Evolutionary conservation across 1,140 invertebrate species (phyloP), one percentile per base, ranked within the genome.

Genomic region (Anastrepha obliqua): DNA sequence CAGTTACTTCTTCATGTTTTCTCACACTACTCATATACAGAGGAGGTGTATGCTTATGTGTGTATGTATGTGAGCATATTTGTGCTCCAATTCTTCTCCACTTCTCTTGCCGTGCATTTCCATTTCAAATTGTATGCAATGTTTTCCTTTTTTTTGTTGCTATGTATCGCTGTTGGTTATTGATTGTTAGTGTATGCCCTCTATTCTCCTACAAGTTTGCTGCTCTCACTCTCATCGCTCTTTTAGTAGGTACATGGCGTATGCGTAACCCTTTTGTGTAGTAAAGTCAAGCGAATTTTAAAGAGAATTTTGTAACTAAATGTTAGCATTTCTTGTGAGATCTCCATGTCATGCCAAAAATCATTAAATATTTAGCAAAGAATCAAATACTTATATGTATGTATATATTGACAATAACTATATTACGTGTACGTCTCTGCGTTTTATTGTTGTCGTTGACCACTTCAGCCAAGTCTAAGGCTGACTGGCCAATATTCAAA

Each of bases 351-450:
- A 62, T 62, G 60, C 64, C 29, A 67, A 7, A 29, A 29, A 29
- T 67, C 47, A 20, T 55, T 81, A 81, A 81, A 81, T 81, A 55
- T 81, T 74, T 74, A 74, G 2, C 42, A 44, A 74, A 44, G 6
- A 58, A 3, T n/a, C 5, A n/a, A 13, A 70, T 2, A 70, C 29
- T 42, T 5, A 74, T 47, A 47, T n/a, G 44, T 9, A 29, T 7
- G 13, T 67, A 67, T 39, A 67, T 67, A 67, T 11, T 67, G 17
- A 67, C 5, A 9, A 8, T 9, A 20, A 39, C 4, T 20, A n/a
- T n/a, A n/a, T n/a, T n/a, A 29, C 29, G n/a, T 67, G 20, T 7
- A 67, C 20, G n/a, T 39, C 2, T 20, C 29, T 67, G 42, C 15
- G n/a, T 74, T 67, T 39, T 67, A 13, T 67, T 67, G 15, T 42